Evolutionary conservation across 2,797 vertebrate genomes (phyloP).

Genomic region (Parambassis ranga): DNA sequence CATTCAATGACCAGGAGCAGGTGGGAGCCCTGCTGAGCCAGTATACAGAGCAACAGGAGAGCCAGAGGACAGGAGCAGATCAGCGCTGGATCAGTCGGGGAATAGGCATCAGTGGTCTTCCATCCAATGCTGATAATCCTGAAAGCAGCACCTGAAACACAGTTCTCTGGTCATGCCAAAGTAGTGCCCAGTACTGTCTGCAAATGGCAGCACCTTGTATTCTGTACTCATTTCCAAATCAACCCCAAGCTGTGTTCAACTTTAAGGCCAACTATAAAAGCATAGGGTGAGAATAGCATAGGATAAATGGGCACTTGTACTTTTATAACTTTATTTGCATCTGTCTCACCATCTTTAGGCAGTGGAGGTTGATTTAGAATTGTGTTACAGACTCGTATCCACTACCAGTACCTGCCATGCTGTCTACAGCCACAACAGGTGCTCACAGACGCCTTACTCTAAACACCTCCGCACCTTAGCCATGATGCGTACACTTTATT

Average conservation of each 20-base stretch:
- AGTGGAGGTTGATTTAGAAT: constrained; percentile 48
- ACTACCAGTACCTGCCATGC: constrained; percentile 26
- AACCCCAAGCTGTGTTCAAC: constrained; percentile 8
- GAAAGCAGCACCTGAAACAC: constrained; percentile 71
- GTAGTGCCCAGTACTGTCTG: constrained; percentile 39
- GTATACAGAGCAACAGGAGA: constrained; percentile 76
- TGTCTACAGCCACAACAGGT: constrained; percentile 38
- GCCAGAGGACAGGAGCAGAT: constrained; percentile 66
- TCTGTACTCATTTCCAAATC: constrained; percentile 48
- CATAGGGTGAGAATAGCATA: neutral
- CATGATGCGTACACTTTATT: constrained; percentile 32
- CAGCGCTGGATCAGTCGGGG: constrained; percentile 61
- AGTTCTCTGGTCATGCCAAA: neutral
- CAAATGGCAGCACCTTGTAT: constrained; percentile 2
- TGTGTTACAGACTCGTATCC: constrained; percentile 16
- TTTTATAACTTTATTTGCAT: constrained; percentile 6
- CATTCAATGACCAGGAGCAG: constrained; percentile 84
- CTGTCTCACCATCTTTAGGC: neutral
- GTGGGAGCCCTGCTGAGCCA: constrained; percentile 77
- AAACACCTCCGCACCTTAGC: constrained; percentile 65
- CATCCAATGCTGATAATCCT: constrained; percentile 56
- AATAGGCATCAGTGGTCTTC: constrained; percentile 44
- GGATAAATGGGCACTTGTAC: neutral
- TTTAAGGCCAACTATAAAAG: constrained; percentile 16
- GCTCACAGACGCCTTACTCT: constrained; percentile 65